Evolutionary conservation across 2,888 invertebrate genomes (phyloP), one percentile per base, ranked within the genome.

Genomic region (Embidobia sp.): DNA sequence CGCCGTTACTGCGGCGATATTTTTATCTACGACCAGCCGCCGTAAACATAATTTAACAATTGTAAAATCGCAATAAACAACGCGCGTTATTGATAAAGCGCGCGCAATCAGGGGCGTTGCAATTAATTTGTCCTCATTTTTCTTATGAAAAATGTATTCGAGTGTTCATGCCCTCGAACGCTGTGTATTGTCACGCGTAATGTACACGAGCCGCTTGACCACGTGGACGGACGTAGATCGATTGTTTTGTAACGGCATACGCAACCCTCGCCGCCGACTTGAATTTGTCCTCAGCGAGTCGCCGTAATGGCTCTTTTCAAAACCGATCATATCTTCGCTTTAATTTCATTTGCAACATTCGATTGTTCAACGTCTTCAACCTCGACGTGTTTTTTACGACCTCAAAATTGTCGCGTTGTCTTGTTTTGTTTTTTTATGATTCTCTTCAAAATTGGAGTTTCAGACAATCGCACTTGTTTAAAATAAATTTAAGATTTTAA

Each of bases 221-320:
- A 73, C 73, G 73, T 64, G 72, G 63, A 72, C 63, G 63, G 72
- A 63, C 63, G 55, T 63, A 72, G 63, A 72, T 72, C 72, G 63
- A 72, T 72, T 72, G 49, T 72, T 72, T 64, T 72, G 57, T 57
- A 73, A 73, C 57, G 49, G 22, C 64, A 57, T 63, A 48, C 42
- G 64, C 57, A 73, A 57, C 64, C 55, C 64, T 73, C 40, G 53
- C 13, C 16, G 33, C 22, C 46, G 11, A 53, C 72, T 69, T 46
- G 48, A 49, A 40, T 55, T 51, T 42, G 42, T 48, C 46, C 55
- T 31, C 27, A 8, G 33, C 11, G 15, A n/a, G n/a, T n/a, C n/a
- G n/a, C n/a, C n/a, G n/a, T n/a, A n/a, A 35, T n/a, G n/a, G n/a
- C n/a, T n/a, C n/a, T n/a, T n/a, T n/a, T n/a, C n/a, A n/a, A n/a